Evolutionary conservation across 2,797 vertebrate genomes (phyloP), one percentile per base, ranked within the genome.

Genomic region (Coracias cyanogaster): DNA sequence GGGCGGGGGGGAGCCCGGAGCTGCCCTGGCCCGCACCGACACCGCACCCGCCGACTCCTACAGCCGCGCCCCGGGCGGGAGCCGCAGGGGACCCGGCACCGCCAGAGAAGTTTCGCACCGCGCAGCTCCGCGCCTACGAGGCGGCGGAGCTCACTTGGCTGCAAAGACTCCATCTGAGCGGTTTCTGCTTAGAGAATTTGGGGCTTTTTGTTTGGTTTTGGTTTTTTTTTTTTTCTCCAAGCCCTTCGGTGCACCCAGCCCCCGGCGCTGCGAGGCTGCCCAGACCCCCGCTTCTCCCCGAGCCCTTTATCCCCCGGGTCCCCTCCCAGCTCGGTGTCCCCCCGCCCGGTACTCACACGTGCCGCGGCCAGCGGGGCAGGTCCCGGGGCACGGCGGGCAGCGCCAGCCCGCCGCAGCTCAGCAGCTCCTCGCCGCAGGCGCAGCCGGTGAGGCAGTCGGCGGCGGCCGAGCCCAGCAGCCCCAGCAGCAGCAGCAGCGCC

Each of bases 321-420:
- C 48, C 55, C 5, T 26, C 49, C 25, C 37, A 11, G 28, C 46
- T 35, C 73, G 22, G 51, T 31, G n/a, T 18, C 10, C 46, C 43
- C 67, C 83, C 46, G 6, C 25, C 71, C 67, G 72, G 69, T 95
- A 94, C 94, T 94, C 84, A 96, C 95, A 90, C 51, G 55, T 86
- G 90, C 55, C 92, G 95, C 73, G 92, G 99, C 98, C 98, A 98
- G 94, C 94, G 84, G 55, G 99, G 99, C 92, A 99, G 97, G 95
- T 99, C 98, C 95, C 58, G 69, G 28, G 99, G 99, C 86, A 98
- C 71, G 18, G 97, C 97, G 25, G 96, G 97, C 96, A 99, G 96
- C 70, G 98, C 98, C 97, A 97, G 97, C 52, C 96, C 81, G 93
- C 99, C 98, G 96, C 99, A 99, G 98, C 99, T 99, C 97, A 99